phyloP scores from a whole-genome alignment of 2,113 vertebrate species.

The Tetrax tetrax region DNA sequence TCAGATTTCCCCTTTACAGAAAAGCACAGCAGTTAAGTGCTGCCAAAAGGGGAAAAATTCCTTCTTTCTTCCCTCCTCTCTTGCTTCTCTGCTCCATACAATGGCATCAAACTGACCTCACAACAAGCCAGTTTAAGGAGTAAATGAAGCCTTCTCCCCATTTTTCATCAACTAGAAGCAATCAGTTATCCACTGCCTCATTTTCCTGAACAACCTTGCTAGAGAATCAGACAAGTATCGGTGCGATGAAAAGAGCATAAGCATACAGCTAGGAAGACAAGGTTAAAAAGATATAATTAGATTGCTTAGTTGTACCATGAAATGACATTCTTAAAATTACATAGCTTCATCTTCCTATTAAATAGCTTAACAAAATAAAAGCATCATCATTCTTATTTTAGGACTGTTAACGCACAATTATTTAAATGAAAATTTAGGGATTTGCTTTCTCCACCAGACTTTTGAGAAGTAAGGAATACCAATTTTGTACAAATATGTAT shows the following conservation, averaged over 20 bases:
- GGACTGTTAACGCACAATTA: not conserved
- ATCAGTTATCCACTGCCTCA: not conserved
- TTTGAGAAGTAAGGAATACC: not conserved
- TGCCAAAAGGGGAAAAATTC: not conserved
- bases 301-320: not conserved
- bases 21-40: not conserved
- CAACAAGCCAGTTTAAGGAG: not conserved
- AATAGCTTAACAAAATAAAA: not conserved
- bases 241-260: not conserved
- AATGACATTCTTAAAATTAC: not conserved
- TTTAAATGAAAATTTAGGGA: not conserved
- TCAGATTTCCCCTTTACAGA: not conserved
- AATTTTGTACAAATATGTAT: not conserved
- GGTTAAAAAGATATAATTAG: not conserved
- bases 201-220: not conserved
- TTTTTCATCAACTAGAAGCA: not conserved
- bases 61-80: not conserved
- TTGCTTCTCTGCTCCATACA: accelerated
- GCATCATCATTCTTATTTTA: not conserved
- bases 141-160: not conserved
- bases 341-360: not conserved
- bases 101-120: not conserved
- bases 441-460: not conserved
- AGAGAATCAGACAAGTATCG: not conserved
- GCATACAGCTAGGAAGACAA: not conserved